Conservation (phyloP, 2,797 vertebrate genomes). For the Hypotaenidia philippensis region DNA sequence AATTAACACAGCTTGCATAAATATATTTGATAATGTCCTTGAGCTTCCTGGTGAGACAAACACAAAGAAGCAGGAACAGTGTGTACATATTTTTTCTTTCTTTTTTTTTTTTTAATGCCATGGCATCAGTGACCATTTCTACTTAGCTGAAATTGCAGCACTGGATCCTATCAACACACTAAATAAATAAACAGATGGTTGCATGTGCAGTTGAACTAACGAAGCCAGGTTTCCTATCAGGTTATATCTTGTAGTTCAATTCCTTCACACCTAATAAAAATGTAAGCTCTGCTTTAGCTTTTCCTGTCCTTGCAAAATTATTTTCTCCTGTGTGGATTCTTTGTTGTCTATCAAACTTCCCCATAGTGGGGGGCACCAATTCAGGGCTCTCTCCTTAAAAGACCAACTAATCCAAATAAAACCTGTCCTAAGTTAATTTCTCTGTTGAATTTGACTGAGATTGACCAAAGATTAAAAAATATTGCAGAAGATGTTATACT, state of each 20-base stretch:
- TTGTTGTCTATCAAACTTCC: background rate
- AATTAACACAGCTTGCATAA: background rate
- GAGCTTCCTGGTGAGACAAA: background rate
- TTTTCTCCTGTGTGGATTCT: background rate
- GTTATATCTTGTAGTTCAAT: background rate
- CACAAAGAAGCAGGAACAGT: background rate
- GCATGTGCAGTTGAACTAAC: background rate
- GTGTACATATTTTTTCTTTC: fast-evolving
- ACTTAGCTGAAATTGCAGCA: background rate
- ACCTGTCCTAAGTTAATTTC: background rate
- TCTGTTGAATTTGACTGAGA: background rate
- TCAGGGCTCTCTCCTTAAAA: background rate
- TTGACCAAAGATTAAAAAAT: background rate
- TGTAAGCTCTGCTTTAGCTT: background rate
- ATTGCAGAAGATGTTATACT: background rate
- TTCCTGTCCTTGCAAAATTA: background rate
- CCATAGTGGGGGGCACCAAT: background rate
- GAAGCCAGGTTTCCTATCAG: background rate
- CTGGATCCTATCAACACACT: background rate
- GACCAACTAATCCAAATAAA: background rate
- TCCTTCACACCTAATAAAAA: background rate
- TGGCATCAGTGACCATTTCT: background rate
- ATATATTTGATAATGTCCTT: conserved; percentile 8
- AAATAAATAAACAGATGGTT: conserved; percentile 24
- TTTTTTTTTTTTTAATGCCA: background rate